phyloP scores from a whole-genome alignment of 2,113 vertebrate genomes.

The Ochotona princeps region DNA sequence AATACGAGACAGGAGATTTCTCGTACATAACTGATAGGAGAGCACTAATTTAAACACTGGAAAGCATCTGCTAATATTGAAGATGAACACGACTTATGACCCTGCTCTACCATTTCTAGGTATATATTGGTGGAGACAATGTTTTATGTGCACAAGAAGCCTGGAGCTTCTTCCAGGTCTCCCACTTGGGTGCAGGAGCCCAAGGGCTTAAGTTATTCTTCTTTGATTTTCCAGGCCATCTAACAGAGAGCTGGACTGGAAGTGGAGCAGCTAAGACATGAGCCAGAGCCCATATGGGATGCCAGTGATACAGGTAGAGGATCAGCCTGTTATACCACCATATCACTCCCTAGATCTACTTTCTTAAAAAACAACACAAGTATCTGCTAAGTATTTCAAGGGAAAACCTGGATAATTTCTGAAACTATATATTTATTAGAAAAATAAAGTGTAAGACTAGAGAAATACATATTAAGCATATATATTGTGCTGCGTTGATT shows the following conservation, averaged over 20 bases:
- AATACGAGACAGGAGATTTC: not conserved
- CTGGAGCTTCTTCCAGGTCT: too few relatives aligned
- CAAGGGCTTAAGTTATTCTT: too few relatives aligned
- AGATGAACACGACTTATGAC: not conserved
- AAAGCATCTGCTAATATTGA: not conserved
- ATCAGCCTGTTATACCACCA: too few relatives aligned
- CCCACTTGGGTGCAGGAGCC: too few relatives aligned
- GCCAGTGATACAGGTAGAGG: too few relatives aligned
- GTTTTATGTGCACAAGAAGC: not conserved
- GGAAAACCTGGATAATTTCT: not conserved
- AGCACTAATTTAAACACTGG: not conserved
- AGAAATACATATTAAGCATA: not conserved
- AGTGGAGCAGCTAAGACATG: too few relatives aligned
- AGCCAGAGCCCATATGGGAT: too few relatives aligned
- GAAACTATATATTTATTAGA: not conserved
- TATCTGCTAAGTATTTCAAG: conserved; percentile 37
- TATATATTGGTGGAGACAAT: too few relatives aligned
- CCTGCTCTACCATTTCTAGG: not conserved
- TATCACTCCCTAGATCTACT: not conserved
- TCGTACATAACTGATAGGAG: not conserved
- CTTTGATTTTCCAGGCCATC: too few relatives aligned
- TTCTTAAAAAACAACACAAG: not conserved
- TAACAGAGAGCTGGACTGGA: too few relatives aligned
- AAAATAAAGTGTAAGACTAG: not conserved
- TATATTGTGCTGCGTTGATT: not conserved